phyloP scores from a whole-genome alignment of 2,113 vertebrate species.

The Mormyrus iriodes region DNA sequence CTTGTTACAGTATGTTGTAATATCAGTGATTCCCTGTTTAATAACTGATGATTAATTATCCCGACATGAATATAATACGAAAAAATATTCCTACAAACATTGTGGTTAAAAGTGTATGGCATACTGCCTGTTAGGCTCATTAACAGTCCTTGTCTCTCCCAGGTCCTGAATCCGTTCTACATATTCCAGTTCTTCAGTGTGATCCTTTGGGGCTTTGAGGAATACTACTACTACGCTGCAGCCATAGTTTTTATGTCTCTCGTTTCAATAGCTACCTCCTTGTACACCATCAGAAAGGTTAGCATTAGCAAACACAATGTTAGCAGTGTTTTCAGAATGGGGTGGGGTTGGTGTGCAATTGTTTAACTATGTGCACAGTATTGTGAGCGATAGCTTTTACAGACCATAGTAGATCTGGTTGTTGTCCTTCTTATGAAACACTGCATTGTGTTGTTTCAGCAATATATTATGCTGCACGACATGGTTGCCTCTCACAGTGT shows the following conservation, averaged over 20 bases:
- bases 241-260: slow-evolving; percentile 93
- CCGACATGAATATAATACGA: neutral
- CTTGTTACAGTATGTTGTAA: neutral
- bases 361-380: neutral
- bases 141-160: slow-evolving; percentile 15
- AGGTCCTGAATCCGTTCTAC: slow-evolving; percentile 99
- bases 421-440: neutral
- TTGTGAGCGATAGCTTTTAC: neutral
- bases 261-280: slow-evolving; percentile 89
- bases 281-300: slow-evolving; percentile 96
- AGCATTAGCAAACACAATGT: slow-evolving; percentile 24
- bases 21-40: neutral
- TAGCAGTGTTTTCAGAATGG: neutral
- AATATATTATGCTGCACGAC: slow-evolving; percentile 93
- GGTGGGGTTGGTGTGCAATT: neutral
- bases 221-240: slow-evolving; percentile 93
- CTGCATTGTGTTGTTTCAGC: slow-evolving; percentile 60
- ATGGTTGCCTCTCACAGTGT: slow-evolving; percentile 96
- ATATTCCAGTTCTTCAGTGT: slow-evolving; percentile 98
- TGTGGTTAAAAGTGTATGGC: neutral
- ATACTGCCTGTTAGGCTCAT: neutral
- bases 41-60: neutral
- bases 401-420: neutral
- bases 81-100: neutral
- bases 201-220: slow-evolving; percentile 86